Percentiles rank a stretch among this genome's conserved stretches.
Conservation (phyloP, 2,113 vertebrate species). For the Daubentonia madagascariensis region DNA sequence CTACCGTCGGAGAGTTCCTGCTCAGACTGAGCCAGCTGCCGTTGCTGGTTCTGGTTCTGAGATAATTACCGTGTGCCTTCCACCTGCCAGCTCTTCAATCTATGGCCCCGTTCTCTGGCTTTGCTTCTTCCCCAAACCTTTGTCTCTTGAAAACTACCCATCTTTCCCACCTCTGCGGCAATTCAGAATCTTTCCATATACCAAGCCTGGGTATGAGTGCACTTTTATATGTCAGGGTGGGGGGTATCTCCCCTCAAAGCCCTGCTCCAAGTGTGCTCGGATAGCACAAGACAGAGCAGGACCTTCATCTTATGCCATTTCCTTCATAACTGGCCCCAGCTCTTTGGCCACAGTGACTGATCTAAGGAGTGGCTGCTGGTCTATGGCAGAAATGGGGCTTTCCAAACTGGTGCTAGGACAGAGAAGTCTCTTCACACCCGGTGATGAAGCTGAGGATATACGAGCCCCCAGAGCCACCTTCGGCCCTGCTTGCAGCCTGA, state of each 20-base stretch:
- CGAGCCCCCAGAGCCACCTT: rapidly evolving
- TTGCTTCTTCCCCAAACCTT: not conserved
- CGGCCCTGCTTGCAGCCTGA: not conserved
- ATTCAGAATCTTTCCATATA: not conserved
- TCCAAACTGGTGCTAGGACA: not conserved
- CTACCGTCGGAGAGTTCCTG: not conserved
- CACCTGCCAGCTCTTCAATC: not conserved
- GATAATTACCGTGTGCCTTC: rapidly evolving
- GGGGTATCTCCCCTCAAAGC: not conserved
- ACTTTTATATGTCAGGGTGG: not conserved
- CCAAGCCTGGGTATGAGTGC: rapidly evolving
- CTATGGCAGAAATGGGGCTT: not conserved
- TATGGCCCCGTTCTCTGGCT: not conserved
- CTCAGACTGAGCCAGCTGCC: not conserved
- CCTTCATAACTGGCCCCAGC: not conserved
- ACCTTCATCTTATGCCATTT: not conserved
- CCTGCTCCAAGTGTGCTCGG: not conserved
- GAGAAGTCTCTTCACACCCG: not conserved
- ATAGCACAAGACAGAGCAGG: not conserved
- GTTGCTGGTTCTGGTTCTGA: rapidly evolving
- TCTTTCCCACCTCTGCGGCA: rapidly evolving
- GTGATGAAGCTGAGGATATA: not conserved
- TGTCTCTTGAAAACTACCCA: not conserved
- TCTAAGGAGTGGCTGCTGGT: not conserved
- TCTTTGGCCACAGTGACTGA: not conserved